Percentiles rank a stretch among this genome's conserved stretches.
Evolutionary conservation across 1,140 invertebrate species (phyloP).

Genomic region (Formica selysi): DNA sequence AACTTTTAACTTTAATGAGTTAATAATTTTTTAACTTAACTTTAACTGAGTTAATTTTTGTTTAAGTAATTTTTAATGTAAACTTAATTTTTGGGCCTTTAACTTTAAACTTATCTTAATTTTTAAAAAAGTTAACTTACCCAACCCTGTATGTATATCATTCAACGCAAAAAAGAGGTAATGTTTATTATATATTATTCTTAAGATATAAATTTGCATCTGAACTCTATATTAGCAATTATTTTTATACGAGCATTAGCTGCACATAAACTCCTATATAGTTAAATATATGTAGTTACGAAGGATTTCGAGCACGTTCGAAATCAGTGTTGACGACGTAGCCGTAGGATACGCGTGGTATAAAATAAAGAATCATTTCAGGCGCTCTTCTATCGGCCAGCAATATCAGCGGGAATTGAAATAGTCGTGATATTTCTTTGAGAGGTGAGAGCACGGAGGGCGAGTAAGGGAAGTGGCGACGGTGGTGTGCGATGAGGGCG

Average conservation of each 20-base stretch:
- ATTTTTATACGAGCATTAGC: not conserved
- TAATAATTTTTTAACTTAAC: too few species aligned
- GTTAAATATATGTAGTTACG: conserved; percentile 27
- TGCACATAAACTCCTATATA: not conserved
- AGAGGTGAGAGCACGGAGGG: conserved; percentile 68
- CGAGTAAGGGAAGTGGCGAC: conserved; percentile 11
- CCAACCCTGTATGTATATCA: too few species aligned
- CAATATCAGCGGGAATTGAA: conserved; percentile 84
- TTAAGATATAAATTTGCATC: not conserved
- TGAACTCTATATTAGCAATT: not conserved
- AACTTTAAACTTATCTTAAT: too few species aligned
- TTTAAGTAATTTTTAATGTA: too few species aligned
- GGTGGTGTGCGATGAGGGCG: conserved; percentile 37
- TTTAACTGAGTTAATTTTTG: too few species aligned
- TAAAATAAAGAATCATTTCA: conserved; percentile 80
- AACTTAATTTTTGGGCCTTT: too few species aligned
- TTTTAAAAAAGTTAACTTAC: too few species aligned
- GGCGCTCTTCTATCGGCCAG: conserved; percentile 80
- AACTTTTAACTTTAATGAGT: too few species aligned
- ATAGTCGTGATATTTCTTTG: conserved; percentile 82
- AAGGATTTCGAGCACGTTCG: conserved; percentile 35
- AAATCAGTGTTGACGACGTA: conserved; percentile 27
- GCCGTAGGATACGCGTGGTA: conserved; percentile 67
- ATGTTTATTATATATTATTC: not conserved
- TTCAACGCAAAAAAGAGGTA: too few species aligned